Conservation (phyloP, 2,888 invertebrate genomes). For the Hyles lineata region DNA sequence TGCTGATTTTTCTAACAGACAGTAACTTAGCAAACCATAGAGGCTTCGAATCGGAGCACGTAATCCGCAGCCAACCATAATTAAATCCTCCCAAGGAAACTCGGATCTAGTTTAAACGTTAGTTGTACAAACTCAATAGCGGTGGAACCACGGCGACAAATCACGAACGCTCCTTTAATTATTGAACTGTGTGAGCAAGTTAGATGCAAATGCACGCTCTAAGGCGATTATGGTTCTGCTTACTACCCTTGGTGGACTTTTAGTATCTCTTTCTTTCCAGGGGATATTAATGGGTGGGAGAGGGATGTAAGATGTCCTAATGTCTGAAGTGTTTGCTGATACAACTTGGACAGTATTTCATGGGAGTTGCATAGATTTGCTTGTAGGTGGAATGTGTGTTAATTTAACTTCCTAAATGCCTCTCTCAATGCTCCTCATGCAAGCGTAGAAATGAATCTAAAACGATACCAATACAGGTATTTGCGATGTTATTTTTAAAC, state of each 20-base stretch:
- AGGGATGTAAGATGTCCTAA: background rate
- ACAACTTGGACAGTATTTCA: slow-evolving; percentile 2
- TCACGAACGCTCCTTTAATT: slow-evolving; percentile 41
- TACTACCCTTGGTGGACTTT: slow-evolving; percentile 10
- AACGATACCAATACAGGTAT: no score
- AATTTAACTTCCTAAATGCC: background rate
- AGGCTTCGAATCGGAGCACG: slow-evolving; percentile 8
- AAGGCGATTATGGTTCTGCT: slow-evolving; percentile 25
- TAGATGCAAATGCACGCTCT: slow-evolving; percentile 22
- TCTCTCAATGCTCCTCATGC: no score
- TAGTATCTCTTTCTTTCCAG: background rate
- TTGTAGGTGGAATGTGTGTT: background rate
- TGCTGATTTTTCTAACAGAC: background rate
- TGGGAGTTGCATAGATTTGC: background rate
- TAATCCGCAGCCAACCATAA: slow-evolving; percentile 28
- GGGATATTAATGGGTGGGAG: background rate
- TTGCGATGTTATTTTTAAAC: no score
- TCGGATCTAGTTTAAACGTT: slow-evolving; percentile 41
- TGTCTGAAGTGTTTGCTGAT: background rate
- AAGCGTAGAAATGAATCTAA: no score
- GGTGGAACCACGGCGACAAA: slow-evolving; percentile 46
- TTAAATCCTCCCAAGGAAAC: slow-evolving; percentile 40
- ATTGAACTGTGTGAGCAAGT: slow-evolving; percentile 20
- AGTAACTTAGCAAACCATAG: background rate
- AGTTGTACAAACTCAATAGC: slow-evolving; percentile 44